Evolutionary conservation across 2,888 invertebrate genomes (phyloP), one percentile per base, ranked within the genome.

Genomic region (Trachelus stipa): DNA sequence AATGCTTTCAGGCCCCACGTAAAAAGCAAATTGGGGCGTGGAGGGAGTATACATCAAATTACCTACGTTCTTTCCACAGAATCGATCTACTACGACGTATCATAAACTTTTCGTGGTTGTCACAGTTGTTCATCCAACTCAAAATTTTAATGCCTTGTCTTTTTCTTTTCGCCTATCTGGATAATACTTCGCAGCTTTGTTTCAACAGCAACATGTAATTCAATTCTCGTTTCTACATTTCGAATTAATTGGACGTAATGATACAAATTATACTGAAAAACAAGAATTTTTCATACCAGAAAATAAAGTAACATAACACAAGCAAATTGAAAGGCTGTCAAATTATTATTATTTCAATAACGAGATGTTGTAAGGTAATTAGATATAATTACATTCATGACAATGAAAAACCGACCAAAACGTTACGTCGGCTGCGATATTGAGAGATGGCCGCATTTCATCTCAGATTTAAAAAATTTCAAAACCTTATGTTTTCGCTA

Each of bases 381-480:
- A 81, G 85, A 87, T 82, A 84, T 82, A 85, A 82, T 82, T 85
- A 83, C 84, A 86, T 85, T 87, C 87, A 86, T 86, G 85, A 81
- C 82, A 84, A 84, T 85, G 83, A 83, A 82, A 79, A 77, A 79
- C 73, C 78, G 71, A 81, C 81, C 80, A 79, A 81, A 82, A 81
- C 77, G 79, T 79, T 79, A 69, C 34, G 76, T 77, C 73, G 69
- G 69, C 76, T 76, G 83, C 78, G 78, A 84, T 81, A 77, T 82
- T 81, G 77, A 82, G 81, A 89, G 83, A 86, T 90, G 88, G 88
- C 89, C 90, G 88, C 89, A 88, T 90, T 90, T 89, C 84, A 87
- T 86, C 87, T 86, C 85, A 85, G 85, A 87, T 85, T 84, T 79
- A 79, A 80, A 74, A 80, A 85, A 37, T 37, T 37, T 37, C 37